Percentiles rank a stretch among this genome's conserved stretches.
These are phyloP conservation scores for Geococcyx californianus DNA, from an alignment of 2,113 vertebrate genomes.

Conservation along the genomic window DNA sequence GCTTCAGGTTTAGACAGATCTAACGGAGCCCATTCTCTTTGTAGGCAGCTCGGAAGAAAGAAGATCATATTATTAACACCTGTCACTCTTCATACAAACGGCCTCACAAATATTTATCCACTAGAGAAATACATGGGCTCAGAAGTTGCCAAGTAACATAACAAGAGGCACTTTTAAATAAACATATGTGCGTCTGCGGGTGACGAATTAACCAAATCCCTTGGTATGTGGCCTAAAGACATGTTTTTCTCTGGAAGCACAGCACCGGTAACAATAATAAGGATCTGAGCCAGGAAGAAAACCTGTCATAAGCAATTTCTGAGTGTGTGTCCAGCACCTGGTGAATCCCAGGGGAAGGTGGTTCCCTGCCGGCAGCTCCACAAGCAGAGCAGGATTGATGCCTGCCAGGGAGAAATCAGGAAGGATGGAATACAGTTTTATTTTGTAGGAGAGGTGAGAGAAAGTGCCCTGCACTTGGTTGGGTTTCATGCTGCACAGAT, in stretches of 20 bases:
- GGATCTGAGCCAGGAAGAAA: neutral
- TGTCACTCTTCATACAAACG: conserved; percentile 14
- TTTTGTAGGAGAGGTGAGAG: neutral
- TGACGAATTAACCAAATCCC: conserved; percentile 51
- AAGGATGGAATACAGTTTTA: neutral
- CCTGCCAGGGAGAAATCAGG: rapidly evolving
- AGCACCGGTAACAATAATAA: neutral
- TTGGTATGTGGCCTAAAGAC: conserved; percentile 49
- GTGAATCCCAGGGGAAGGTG: neutral
- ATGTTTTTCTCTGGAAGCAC: conserved; percentile 11
- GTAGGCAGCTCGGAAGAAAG: conserved; percentile 4
- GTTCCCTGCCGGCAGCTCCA: neutral
- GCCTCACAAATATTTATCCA: conserved; percentile 64
- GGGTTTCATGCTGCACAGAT: neutral
- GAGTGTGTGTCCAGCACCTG: neutral
- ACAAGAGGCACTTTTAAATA: conserved; percentile 53
- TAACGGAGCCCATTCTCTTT: neutral
- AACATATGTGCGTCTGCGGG: conserved; percentile 22
- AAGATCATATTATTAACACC: conserved; percentile 7
- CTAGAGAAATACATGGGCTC: conserved; percentile 43
- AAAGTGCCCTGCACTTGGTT: neutral
- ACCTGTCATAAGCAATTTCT: neutral
- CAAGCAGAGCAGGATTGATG: rapidly evolving
- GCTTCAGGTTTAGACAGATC: neutral
- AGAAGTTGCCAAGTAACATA: conserved; percentile 58